Evolutionary conservation across 2,797 vertebrate genomes (phyloP), one percentile per base, ranked within the genome.

Genomic region (Threskiornis aethiopicus): DNA sequence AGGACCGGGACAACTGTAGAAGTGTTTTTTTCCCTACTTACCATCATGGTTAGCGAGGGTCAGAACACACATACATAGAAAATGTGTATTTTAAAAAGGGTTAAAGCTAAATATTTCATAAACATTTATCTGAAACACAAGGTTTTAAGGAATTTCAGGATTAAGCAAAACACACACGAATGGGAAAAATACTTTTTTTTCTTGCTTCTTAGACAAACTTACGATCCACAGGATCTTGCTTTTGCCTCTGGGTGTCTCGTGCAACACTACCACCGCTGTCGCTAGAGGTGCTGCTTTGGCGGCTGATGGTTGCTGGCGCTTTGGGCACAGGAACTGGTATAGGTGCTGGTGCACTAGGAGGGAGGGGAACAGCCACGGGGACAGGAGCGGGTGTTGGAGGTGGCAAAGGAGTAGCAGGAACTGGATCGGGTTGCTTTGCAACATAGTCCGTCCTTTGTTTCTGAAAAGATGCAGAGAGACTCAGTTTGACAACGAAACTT

Each of bases 391-490:
- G 98, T 0, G 96, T 94, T 6, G 98, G 98, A 46, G 97, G 95
- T 1, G 98, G 98, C 0, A 92, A 98, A 16, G 83, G 98, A 44
- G 95, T 97, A 0, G 98, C 98, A 2, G 98, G 98, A 5, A 97
- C 95, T 1, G 98, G 84, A 1, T 98, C 98, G 0, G 86, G 44
- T 0, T 98, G 96, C 61, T 98, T 99, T 21, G 98, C 95, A 11
- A 97, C 77, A 5, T 97, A 97, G 75, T 99, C 99, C 0, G 97
- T 97, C 94, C 98, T 98, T 89, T 99, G 99, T 54, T 99, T 99
- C 99, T 99, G 98, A 16, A 78, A 71, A 96, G 83, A 82, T 4
- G 71, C 46, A 65, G 82, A 93, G 16, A 76, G 5, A 28, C 9
- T 64, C 20, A 0, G 80, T 89, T 90, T 5, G 1, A 49, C 21